Evolutionary conservation across 2,113 vertebrate species (phyloP).

Genomic region (Hippotragus niger): DNA sequence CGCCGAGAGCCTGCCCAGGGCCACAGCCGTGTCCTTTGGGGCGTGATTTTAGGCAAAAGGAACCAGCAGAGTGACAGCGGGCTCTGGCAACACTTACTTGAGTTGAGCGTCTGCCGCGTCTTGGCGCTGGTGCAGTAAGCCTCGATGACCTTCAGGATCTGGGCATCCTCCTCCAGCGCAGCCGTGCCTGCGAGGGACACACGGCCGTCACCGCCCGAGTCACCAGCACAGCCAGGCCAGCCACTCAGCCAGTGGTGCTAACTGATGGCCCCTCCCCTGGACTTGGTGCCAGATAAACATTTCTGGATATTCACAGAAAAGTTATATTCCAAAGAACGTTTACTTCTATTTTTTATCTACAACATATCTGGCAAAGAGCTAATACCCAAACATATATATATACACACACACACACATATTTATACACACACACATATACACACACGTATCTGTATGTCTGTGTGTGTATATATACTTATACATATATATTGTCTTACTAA

Average conservation of each 20-base stretch:
- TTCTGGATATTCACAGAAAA: not conserved
- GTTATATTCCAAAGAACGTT: not conserved
- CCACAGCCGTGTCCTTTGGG: not conserved
- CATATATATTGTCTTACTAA: not conserved
- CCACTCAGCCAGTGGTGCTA: accelerated
- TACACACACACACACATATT: not conserved
- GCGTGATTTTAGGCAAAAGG: not conserved
- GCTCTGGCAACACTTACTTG: conserved; percentile 88
- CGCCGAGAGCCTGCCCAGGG: accelerated
- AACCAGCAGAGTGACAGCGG: not conserved
- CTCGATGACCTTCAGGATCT: conserved; percentile 99
- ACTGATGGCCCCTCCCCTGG: not conserved
- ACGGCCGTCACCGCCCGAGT: accelerated
- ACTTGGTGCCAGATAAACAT: not conserved
- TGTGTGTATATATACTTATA: not conserved
- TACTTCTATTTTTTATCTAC: not conserved
- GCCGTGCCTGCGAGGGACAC: conserved; percentile 89
- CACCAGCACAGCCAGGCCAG: not conserved
- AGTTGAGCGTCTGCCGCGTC: conserved; percentile 98
- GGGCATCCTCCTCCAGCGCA: conserved; percentile 97
- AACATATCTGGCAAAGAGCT: not conserved
- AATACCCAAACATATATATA: not conserved
- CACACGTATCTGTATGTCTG: accelerated
- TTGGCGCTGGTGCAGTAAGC: conserved; percentile 99
- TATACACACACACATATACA: not conserved